These are phyloP conservation scores for Octomys mimax DNA, from an alignment of 2,797 vertebrate genomes.

Conservation along the genomic window DNA sequence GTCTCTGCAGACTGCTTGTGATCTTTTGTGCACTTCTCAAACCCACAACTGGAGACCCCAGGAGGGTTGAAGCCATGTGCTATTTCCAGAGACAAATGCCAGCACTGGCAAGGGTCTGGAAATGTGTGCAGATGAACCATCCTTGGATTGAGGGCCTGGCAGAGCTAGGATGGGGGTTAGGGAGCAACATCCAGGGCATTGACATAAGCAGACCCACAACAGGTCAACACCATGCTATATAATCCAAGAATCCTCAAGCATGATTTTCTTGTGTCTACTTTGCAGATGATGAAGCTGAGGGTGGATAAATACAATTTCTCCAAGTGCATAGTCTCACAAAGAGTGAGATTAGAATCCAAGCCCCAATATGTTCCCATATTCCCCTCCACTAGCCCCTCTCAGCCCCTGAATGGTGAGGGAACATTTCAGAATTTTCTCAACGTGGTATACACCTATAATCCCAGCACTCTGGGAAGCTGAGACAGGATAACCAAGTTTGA, in stretches of 20 bases:
- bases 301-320: neutral
- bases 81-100: conserved; percentile 10
- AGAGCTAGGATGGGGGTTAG: neutral
- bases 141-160: neutral
- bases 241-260: neutral
- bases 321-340: neutral
- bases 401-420: neutral
- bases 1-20: neutral
- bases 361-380: neutral
- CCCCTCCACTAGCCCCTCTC: neutral
- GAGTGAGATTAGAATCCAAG: neutral
- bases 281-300: neutral
- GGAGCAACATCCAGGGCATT: neutral
- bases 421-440: neutral
- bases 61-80: neutral
- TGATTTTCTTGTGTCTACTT: neutral
- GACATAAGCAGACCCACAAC: neutral
- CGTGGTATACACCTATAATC: neutral
- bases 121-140: neutral
- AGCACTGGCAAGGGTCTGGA: neutral
- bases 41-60: neutral
- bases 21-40: neutral
- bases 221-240: neutral
- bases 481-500: neutral
- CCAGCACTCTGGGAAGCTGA: neutral